phyloP scores from a whole-genome alignment of 2,113 vertebrate species.

The Lanius collurio region DNA sequence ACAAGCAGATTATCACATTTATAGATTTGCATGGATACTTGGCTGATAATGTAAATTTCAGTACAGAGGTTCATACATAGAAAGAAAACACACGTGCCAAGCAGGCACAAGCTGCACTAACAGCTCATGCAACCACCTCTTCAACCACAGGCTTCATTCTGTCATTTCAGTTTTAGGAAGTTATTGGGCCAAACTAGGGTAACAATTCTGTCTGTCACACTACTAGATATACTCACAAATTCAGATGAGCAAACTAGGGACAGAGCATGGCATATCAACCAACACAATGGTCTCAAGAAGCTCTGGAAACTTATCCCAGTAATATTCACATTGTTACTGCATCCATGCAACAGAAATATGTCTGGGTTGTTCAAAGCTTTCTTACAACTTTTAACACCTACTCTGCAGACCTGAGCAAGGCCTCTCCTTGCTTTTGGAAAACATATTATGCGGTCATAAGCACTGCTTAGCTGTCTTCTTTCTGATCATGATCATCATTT shows the following conservation, averaged over 20 bases:
- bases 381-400: background rate
- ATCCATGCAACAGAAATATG: background rate
- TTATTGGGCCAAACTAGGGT: background rate
- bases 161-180: background rate
- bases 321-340: background rate
- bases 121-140: background rate
- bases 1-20: too few relatives aligned
- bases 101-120: background rate
- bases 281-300: background rate
- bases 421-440: background rate
- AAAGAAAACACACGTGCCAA: background rate
- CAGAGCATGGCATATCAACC: background rate
- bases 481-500: background rate
- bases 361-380: background rate
- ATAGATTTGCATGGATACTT: background rate
- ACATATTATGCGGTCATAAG: background rate
- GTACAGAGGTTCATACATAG: background rate
- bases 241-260: background rate
- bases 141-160: background rate
- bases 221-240: background rate
- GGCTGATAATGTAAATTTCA: background rate
- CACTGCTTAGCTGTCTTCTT: background rate
- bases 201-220: background rate
- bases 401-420: background rate
- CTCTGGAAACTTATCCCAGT: background rate